Conservation (phyloP, 1,140 invertebrate genomes). For the Bombyx mori region ASM3026992v2 NC_085121.1:5688501-5689000, state of each 20-base stretch:
- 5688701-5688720: slow-evolving; percentile 6
- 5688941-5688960: slow-evolving; percentile 14
- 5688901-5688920: slow-evolving; percentile 35
- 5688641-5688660: slow-evolving; percentile 1
- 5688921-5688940: slow-evolving; percentile 36
- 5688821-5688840: slow-evolving; percentile 34
- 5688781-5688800: slow-evolving; percentile 36
- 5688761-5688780: neutral
- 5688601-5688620: slow-evolving; percentile 2
- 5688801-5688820: slow-evolving; percentile 45
- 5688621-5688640: slow-evolving; percentile 1
- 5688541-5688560: too few relatives aligned
- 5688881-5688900: slow-evolving; percentile 1
- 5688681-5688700: neutral
- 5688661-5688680: slow-evolving; percentile 1
- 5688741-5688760: slow-evolving; percentile 7
- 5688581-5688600: too few relatives aligned
- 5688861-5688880: slow-evolving; percentile 12
- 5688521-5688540: too few relatives aligned
- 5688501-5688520: too few relatives aligned
- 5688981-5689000: slow-evolving; percentile 41
- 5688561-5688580: too few relatives aligned
- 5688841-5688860: slow-evolving; percentile 19
- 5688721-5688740: slow-evolving; percentile 10
- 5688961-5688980: slow-evolving; percentile 19